These are phyloP conservation scores for Thaumetopoea pityocampa DNA, from an alignment of 1,140 invertebrate genomes.

Conservation along the genomic window DNA sequence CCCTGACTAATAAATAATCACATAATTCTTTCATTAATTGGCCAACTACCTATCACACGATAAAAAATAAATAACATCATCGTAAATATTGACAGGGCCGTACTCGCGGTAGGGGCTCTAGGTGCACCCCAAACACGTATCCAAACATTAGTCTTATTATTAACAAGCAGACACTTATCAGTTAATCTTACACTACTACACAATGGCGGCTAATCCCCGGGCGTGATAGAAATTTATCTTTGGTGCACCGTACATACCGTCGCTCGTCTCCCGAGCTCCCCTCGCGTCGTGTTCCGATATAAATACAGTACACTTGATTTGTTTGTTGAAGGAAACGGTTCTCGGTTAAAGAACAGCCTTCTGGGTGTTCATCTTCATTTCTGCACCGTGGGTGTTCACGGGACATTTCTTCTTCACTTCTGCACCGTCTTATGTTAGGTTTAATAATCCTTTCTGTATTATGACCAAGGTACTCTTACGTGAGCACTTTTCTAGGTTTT, in stretches of 20 bases:
- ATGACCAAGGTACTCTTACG: too few species aligned
- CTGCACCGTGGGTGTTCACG: too few species aligned
- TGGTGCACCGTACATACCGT: conserved; percentile 52
- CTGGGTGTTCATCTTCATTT: too few species aligned
- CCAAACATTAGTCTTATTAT: conserved; percentile 69
- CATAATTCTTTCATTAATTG: conserved; percentile 7
- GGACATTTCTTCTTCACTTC: too few species aligned
- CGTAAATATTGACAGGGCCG: conserved; percentile 46
- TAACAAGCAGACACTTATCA: conserved; percentile 71
- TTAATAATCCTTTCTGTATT: too few species aligned
- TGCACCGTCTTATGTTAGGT: too few species aligned
- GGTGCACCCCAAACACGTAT: conserved; percentile 40
- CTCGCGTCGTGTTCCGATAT: too few species aligned
- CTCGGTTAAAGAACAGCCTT: too few species aligned
- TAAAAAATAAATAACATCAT: conserved; percentile 31
- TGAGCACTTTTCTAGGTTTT: too few species aligned
- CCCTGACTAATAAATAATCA: too few species aligned
- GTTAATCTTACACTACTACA: conserved; percentile 69
- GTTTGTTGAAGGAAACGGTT: too few species aligned
- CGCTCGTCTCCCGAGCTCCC: conserved; percentile 36
- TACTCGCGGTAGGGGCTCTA: conserved; percentile 21
- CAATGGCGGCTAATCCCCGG: conserved; percentile 66
- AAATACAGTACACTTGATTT: too few species aligned
- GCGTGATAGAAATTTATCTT: conserved; percentile 74
- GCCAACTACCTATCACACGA: conserved; percentile 4